phyloP scores from a whole-genome alignment of 1,140 invertebrate genomes.

The Centruroides sculpturatus region DNA sequence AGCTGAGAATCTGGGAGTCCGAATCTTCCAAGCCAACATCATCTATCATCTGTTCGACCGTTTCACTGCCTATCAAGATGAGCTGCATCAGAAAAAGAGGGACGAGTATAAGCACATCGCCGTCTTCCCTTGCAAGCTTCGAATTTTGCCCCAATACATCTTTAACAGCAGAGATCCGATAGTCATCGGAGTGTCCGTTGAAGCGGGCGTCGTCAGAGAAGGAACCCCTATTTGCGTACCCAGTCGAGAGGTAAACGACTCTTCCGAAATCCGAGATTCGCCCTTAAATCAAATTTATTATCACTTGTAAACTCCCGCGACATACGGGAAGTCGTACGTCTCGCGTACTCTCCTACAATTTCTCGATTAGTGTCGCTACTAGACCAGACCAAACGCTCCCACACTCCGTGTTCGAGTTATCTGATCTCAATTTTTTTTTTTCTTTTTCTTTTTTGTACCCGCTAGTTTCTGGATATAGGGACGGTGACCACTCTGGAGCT shows the following conservation, averaged over 20 bases:
- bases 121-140: slow-evolving; percentile 94
- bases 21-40: slow-evolving; percentile 98
- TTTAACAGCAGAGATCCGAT: slow-evolving; percentile 98
- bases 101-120: slow-evolving; percentile 92
- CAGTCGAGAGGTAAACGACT: slow-evolving; percentile 63
- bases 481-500: slow-evolving; percentile 87
- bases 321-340: too few relatives aligned
- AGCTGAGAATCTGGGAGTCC: slow-evolving; percentile 84
- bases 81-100: slow-evolving; percentile 80
- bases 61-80: slow-evolving; percentile 86
- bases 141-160: slow-evolving; percentile 71
- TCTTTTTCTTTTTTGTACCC: too few relatives aligned
- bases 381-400: too few relatives aligned
- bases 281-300: too few relatives aligned
- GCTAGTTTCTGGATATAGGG: slow-evolving; percentile 84
- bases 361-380: too few relatives aligned
- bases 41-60: slow-evolving; percentile 99
- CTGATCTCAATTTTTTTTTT: too few relatives aligned
- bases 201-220: slow-evolving; percentile 86
- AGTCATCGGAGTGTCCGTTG: slow-evolving; percentile 87
- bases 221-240: slow-evolving; percentile 96
- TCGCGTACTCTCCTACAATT: too few relatives aligned
- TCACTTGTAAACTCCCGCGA: too few relatives aligned
- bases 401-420: too few relatives aligned
- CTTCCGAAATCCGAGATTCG: too few relatives aligned